Conservation (phyloP, 2,113 vertebrate genomes). For the Rafetus swinhoei region DNA sequence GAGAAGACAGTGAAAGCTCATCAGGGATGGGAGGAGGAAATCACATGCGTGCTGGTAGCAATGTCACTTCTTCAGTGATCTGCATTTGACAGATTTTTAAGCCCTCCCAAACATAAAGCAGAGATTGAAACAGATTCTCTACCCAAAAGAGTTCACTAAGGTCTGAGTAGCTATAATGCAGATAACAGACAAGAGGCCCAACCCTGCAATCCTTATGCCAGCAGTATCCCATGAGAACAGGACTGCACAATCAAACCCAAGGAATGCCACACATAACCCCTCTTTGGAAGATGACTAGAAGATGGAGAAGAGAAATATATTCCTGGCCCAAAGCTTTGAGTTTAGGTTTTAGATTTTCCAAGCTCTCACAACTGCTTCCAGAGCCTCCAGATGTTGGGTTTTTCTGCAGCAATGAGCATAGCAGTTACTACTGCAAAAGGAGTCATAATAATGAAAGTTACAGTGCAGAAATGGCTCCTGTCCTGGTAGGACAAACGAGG, state of each 20-base stretch:
- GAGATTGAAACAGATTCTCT: background rate
- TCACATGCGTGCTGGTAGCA: background rate
- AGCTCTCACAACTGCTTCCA: background rate
- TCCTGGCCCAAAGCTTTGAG: background rate
- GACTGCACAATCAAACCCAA: background rate
- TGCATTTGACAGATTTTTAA: background rate
- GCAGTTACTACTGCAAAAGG: background rate
- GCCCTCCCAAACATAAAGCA: background rate
- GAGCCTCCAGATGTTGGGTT: background rate
- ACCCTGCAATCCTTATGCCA: background rate
- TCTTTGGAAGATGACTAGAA: background rate
- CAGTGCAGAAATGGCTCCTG: background rate
- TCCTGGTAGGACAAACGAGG: background rate
- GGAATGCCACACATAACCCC: background rate
- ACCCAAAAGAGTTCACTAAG: background rate
- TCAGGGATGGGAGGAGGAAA: background rate
- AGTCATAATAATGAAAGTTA: accelerated
- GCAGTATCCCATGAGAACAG: background rate
- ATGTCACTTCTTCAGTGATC: background rate
- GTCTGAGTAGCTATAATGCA: background rate
- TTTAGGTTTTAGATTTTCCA: background rate
- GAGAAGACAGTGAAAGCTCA: background rate
- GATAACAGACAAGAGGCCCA: background rate
- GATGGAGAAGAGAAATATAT: background rate
- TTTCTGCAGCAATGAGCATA: accelerated